These are phyloP conservation scores for Anastrepha ludens DNA, from an alignment of 1,140 invertebrate genomes.

Conservation along the genomic window DNA sequence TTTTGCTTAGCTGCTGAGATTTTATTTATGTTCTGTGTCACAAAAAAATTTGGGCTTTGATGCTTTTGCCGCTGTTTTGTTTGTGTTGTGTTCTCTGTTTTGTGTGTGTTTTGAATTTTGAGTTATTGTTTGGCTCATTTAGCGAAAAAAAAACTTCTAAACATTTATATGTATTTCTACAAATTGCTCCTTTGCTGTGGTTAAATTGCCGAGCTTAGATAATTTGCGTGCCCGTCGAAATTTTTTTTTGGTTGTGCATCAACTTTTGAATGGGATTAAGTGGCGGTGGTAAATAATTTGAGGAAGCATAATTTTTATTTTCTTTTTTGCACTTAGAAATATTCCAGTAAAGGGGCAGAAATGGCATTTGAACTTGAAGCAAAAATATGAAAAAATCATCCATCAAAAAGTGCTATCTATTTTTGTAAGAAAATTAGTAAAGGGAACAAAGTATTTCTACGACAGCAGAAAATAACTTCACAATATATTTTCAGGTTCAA, in stretches of 20 bases:
- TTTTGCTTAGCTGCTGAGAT: not conserved
- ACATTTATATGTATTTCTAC: not conserved
- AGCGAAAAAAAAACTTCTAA: not conserved
- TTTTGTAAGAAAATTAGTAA: too few species aligned
- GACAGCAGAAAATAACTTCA: too few species aligned
- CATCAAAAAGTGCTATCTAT: too few species aligned
- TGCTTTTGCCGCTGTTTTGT: not conserved
- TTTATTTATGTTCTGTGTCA: slow-evolving; percentile 15
- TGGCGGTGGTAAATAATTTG: not conserved
- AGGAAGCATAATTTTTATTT: not conserved
- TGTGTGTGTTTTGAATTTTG: not conserved
- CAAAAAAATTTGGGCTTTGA: slow-evolving; percentile 9
- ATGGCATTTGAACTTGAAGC: not conserved
- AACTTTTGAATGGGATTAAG: not conserved
- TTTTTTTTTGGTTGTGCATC: not conserved
- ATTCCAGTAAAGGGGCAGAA: not conserved
- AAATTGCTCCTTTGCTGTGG: slow-evolving; percentile 8
- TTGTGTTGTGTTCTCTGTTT: not conserved
- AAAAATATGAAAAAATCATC: not conserved
- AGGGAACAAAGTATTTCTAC: too few species aligned
- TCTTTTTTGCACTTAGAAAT: not conserved
- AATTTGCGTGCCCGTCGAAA: slow-evolving; percentile 9
- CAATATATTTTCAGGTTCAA: too few species aligned
- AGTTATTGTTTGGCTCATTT: slow-evolving; percentile 29
- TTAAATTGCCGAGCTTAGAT: slow-evolving; percentile 24